A percentile compares a stretch with the other conserved stretches of the same genome.
Evolutionary conservation across 1,140 invertebrate genomes (phyloP).

Genomic region (Calycopis cecrops): DNA sequence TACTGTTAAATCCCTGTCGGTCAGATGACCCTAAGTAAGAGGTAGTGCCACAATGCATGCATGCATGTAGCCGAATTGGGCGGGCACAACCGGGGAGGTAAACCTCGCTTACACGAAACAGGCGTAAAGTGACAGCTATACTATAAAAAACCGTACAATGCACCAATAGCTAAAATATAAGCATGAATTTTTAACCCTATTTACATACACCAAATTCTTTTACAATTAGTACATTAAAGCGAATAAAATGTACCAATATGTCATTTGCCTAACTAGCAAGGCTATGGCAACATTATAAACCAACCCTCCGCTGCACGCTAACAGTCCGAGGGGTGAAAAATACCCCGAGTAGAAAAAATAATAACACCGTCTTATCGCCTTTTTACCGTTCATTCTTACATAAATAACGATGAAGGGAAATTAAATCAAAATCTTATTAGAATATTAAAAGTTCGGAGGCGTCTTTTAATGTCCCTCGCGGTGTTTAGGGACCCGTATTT

Average conservation of each 20-base stretch:
- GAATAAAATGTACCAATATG: slow-evolving; percentile 1
- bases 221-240: slow-evolving; percentile 16
- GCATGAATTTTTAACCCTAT: too few species aligned
- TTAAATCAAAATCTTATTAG: slow-evolving; percentile 74
- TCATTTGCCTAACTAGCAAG: slow-evolving; percentile 6
- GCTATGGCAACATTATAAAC: slow-evolving; percentile 1
- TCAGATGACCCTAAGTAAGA: too few species aligned
- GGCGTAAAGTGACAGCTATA: too few species aligned
- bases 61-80: too few species aligned
- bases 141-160: too few species aligned
- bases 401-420: slow-evolving; percentile 74
- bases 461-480: slow-evolving; percentile 67
- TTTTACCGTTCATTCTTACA: slow-evolving; percentile 64
- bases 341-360: slow-evolving; percentile 52
- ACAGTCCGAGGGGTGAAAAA: slow-evolving; percentile 38
- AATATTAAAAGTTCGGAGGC: slow-evolving; percentile 70
- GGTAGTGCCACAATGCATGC: too few species aligned
- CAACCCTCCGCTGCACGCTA: slow-evolving; percentile 30
- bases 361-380: slow-evolving; percentile 66
- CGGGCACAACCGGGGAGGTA: too few species aligned
- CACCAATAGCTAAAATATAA: too few species aligned
- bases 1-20: too few species aligned
- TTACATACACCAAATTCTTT: neutral
- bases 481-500: slow-evolving; percentile 65
- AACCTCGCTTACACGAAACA: too few species aligned